Evolutionary conservation across 2,888 invertebrate species (phyloP).

Genomic region (Drosophila pseudotakahashii): DNA sequence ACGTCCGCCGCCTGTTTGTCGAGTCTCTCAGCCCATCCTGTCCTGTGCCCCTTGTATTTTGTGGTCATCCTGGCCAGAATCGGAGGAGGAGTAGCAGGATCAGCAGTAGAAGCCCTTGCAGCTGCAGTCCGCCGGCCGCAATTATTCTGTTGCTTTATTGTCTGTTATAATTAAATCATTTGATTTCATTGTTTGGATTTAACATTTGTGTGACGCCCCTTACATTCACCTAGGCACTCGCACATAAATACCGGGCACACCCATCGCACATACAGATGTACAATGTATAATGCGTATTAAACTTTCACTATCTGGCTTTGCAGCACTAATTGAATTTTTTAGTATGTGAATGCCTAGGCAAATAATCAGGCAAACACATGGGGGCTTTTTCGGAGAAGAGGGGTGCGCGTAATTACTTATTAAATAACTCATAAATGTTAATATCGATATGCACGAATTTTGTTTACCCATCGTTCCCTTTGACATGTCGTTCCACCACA

Average conservation of each 20-base stretch:
- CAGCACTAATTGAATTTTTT: conserved; percentile 71
- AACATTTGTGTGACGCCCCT: conserved; percentile 67
- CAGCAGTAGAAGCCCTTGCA: conserved; percentile 17
- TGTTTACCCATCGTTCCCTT: conserved; percentile 21
- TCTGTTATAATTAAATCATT: conserved; percentile 80
- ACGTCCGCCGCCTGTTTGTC: conserved; percentile 14
- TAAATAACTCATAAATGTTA: conserved; percentile 77
- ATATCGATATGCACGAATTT: conserved; percentile 51
- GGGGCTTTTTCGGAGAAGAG: not conserved
- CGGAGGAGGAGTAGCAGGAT: not conserved
- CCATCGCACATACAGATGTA: no score
- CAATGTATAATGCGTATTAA: conserved; percentile 32
- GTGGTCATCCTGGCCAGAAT: conserved; percentile 32
- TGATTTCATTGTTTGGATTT: conserved; percentile 75
- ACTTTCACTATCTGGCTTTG: conserved; percentile 70
- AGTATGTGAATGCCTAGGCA: conserved; percentile 36
- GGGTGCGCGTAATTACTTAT: conserved; percentile 62
- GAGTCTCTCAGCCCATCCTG: conserved; percentile 25
- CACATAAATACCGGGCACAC: not conserved
- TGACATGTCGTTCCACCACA: no score
- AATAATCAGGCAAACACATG: conserved; percentile 5
- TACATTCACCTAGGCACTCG: conserved; percentile 13
- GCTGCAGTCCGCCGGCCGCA: conserved; percentile 52
- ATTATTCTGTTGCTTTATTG: conserved; percentile 73
- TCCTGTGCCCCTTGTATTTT: conserved; percentile 41